phyloP scores from a whole-genome alignment of 2,888 invertebrate species.

The Euplexia lucipara region DNA sequence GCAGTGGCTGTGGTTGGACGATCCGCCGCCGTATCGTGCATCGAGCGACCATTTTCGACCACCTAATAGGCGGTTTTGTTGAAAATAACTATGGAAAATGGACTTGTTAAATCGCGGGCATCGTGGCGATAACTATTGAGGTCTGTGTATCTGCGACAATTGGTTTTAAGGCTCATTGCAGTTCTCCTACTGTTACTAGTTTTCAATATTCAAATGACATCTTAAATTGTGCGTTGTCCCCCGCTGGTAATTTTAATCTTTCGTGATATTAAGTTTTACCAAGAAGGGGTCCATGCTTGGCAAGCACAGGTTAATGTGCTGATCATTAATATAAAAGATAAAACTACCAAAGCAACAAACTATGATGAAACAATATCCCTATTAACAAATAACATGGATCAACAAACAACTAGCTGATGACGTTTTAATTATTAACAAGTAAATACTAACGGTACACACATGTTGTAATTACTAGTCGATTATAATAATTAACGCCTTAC shows the following conservation, averaged over 20 bases:
- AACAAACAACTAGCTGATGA: conserved; percentile 22
- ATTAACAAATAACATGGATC: conserved; percentile 7
- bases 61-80: conserved; percentile 34
- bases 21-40: conserved; percentile 33
- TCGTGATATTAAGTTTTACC: neutral
- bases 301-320: neutral
- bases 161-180: conserved; percentile 16
- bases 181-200: neutral
- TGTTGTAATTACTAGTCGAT: conserved; percentile 24
- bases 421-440: conserved; percentile 8
- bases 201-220: neutral
- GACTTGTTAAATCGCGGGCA: conserved; percentile 10
- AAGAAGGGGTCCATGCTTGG: neutral
- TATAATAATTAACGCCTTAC: conserved; percentile 9
- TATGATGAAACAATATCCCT: neutral
- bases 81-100: conserved; percentile 44
- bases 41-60: conserved; percentile 25
- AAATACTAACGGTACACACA: conserved; percentile 21
- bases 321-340: neutral
- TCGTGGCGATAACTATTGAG: conserved; percentile 14
- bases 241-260: neutral
- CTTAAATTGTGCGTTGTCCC: neutral
- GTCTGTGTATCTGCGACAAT: conserved; percentile 5
- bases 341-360: conserved; percentile 1
- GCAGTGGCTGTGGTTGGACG: conserved; percentile 34